Evolutionary conservation across 2,113 vertebrate genomes (phyloP).

Genomic region (Ia io): DNA sequence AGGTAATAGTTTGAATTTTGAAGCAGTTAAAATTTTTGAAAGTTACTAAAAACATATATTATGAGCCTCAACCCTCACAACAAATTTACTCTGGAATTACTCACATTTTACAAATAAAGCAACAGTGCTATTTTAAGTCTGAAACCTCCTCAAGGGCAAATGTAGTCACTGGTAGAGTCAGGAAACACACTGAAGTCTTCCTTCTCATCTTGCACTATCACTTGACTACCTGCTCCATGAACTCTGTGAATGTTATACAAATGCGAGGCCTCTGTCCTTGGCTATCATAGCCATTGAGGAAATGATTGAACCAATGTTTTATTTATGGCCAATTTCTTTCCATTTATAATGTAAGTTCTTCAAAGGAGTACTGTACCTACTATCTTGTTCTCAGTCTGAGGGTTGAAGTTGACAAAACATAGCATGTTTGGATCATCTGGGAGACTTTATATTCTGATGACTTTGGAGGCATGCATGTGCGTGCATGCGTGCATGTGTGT

Average conservation of each 20-base stretch:
- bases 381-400: not conserved
- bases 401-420: not conserved
- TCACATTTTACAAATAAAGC: not conserved
- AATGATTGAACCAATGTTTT: not conserved
- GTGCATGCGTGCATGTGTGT: not conserved
- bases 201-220: not conserved
- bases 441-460: not conserved
- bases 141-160: not conserved
- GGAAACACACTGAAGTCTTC: not conserved
- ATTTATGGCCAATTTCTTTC: not conserved
- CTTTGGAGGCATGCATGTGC: not conserved
- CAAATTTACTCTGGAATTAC: not conserved
- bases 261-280: not conserved
- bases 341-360: not conserved
- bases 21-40: not conserved
- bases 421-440: not conserved
- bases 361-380: not conserved
- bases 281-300: not conserved
- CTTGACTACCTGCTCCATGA: not conserved
- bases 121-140: not conserved
- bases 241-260: not conserved
- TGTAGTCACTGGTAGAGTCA: not conserved
- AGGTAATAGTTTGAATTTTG: not conserved
- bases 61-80: not conserved
- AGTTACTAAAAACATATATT: not conserved